A percentile compares a stretch with the other conserved stretches of the same genome.
Evolutionary conservation across 1,140 invertebrate species (phyloP).

Genomic region (Oncopodura yosiiana): DNA sequence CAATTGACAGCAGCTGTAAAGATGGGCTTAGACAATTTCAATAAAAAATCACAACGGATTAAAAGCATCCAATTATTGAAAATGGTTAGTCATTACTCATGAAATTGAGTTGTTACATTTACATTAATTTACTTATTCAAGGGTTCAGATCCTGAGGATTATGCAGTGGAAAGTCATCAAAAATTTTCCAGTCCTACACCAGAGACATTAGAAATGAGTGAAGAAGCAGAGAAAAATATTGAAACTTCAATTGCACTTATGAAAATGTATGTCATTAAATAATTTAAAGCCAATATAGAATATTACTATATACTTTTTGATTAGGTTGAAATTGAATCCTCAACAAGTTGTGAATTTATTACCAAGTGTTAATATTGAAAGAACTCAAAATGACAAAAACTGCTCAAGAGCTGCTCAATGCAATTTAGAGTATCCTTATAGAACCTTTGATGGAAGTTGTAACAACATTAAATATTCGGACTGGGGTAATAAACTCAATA

Average conservation of each 20-base stretch:
- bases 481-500: slow-evolving; percentile 54
- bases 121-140: no score
- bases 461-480: slow-evolving; percentile 52
- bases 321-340: slow-evolving; percentile 40
- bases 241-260: slow-evolving; percentile 41
- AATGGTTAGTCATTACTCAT: no score
- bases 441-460: slow-evolving; percentile 52
- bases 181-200: slow-evolving; percentile 44
- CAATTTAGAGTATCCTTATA: slow-evolving; percentile 40
- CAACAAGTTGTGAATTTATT: slow-evolving; percentile 43
- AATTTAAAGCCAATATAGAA: no score
- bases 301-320: no score
- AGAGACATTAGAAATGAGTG: slow-evolving; percentile 39
- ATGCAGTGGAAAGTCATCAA: no score
- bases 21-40: no score
- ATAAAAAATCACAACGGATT: no score
- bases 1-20: no score
- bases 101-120: no score
- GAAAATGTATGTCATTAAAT: no score
- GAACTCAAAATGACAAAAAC: slow-evolving; percentile 41
- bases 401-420: slow-evolving; percentile 38
- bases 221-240: slow-evolving; percentile 40
- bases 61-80: no score
- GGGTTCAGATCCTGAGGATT: no score
- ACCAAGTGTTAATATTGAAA: slow-evolving; percentile 40